A percentile compares a stretch with the other conserved stretches of the same genome.
phyloP scores from a whole-genome alignment of 2,113 vertebrate species.

The Sebastes schlegelii region DNA sequence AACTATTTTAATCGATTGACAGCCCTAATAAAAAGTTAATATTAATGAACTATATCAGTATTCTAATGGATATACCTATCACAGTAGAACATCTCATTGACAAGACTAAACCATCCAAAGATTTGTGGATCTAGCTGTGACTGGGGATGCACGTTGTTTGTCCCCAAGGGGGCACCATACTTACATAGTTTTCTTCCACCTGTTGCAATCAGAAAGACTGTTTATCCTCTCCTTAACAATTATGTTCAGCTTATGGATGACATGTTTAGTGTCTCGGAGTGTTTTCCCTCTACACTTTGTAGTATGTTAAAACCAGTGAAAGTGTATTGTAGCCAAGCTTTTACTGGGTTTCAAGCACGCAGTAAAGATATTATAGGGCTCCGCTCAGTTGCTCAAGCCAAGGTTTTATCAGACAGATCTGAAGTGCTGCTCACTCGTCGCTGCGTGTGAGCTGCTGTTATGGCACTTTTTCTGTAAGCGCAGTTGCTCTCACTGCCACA shows the following conservation, averaged over 20 bases:
- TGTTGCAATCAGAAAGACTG: not conserved
- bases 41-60: not conserved
- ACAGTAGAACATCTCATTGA: not conserved
- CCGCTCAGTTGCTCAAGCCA: constrained; percentile 12
- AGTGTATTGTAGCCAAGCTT: not conserved
- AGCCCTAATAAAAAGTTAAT: not conserved
- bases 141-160: constrained; percentile 12
- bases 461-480: constrained; percentile 59
- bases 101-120: not conserved
- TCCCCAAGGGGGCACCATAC: constrained; percentile 62
- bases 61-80: no score
- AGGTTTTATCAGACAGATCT: constrained; percentile 37
- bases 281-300: not conserved
- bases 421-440: constrained; percentile 43
- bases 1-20: no score
- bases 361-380: constrained; percentile 26
- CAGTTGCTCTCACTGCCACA: constrained; percentile 27
- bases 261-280: not conserved
- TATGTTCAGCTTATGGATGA: not conserved
- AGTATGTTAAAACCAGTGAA: not conserved
- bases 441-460: constrained; percentile 74
- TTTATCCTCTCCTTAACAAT: not conserved
- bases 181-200: constrained; percentile 17
- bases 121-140: not conserved
- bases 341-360: constrained; percentile 3